Base-by-base conservation (phyloP, 2,797 vertebrate species). In the Xiphophorus birchmanni region DNA sequence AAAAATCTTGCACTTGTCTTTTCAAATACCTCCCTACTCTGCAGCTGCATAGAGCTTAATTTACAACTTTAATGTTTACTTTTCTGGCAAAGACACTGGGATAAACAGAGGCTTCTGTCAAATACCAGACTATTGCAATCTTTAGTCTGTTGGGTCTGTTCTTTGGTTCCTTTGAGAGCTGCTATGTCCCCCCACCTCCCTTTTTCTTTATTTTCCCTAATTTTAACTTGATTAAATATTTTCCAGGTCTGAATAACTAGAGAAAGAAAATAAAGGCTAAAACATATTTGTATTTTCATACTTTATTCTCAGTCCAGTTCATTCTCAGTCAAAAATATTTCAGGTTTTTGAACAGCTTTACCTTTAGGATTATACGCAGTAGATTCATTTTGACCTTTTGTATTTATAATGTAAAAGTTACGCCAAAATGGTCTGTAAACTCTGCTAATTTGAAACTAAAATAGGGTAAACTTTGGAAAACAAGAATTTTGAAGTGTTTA, bases 61-160 rank as follows among this genome's bases (percentile, higher is more conserved):
- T 42, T 5, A 52, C 56, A 75, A 89, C 93, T 94, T 3, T 90
- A 95, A 94, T 94, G 93, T 90, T 94, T 91, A 93, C 81, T 84
- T 89, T 74, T 89, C 89, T 71, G 42, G 11, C 67, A 6, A 9
- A 42, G 37, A n/a, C 12, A 44, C 40, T 71, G 67, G 67, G 42
- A n/a, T 42, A 40, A 71, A 71, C 23, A 45, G 12, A n/a, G 40
- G 23, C 37, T 45, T 42, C 26, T 71, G 4, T 71, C 26, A 71
- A 71, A 69, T 69, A 69, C 18, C 18, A 26, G 10, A 69, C 21
- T 69, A 21, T 40, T 40, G 21, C 10, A 5, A 26, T 42, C 18
- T 12, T 69, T 42, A 21, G 37, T 67, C 63, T 67, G 32, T 40
- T 67, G 35, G 37, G 21, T 69, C 37, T 69, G 21, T 42, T 42